A percentile compares a stretch with the other conserved stretches of the same genome.
These are phyloP conservation scores for Neodon shergylaensis DNA, from an alignment of 2,113 vertebrate genomes.

Conservation along the genomic window DNA sequence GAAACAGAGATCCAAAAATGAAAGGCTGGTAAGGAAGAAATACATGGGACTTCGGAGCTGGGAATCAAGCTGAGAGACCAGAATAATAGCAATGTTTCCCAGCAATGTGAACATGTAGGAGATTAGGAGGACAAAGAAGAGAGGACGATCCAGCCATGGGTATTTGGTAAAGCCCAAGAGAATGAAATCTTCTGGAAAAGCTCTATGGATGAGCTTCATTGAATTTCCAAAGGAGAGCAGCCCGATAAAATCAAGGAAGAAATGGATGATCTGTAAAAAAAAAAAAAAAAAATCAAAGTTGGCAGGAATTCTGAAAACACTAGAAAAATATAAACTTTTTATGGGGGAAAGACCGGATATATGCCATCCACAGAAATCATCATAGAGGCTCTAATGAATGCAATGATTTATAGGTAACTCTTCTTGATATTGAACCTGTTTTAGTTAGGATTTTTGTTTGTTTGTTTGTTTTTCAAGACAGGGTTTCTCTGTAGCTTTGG, in stretches of 20 bases:
- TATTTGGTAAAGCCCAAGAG: constrained; percentile 55
- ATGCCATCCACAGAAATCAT: not conserved
- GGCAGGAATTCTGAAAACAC: not conserved
- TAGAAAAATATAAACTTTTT: not conserved
- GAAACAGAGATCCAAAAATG: constrained; percentile 63
- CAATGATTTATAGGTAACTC: not conserved
- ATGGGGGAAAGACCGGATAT: not conserved
- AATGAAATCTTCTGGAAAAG: constrained; percentile 52
- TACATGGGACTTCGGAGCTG: constrained; percentile 67
- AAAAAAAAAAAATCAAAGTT: not conserved
- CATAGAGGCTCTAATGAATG: not conserved
- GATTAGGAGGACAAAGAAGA: constrained; percentile 57
- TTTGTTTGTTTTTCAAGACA: too few species aligned
- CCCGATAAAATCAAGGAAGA: constrained; percentile 24
- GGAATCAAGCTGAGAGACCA: constrained; percentile 52
- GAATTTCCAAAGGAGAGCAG: not conserved
- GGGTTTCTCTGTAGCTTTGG: too few species aligned
- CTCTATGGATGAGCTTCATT: constrained; percentile 12
- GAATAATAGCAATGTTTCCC: constrained; percentile 58
- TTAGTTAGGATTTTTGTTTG: too few species aligned
- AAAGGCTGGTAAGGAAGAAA: constrained; percentile 67
- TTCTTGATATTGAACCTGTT: not conserved
- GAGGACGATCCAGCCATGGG: constrained; percentile 35
- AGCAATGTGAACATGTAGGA: constrained; percentile 53
- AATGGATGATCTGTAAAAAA: not conserved